Percentiles rank a stretch among this genome's conserved stretches.
Evolutionary conservation across 2,113 vertebrate species (phyloP).

Genomic region (Zosterops borbonicus): DNA sequence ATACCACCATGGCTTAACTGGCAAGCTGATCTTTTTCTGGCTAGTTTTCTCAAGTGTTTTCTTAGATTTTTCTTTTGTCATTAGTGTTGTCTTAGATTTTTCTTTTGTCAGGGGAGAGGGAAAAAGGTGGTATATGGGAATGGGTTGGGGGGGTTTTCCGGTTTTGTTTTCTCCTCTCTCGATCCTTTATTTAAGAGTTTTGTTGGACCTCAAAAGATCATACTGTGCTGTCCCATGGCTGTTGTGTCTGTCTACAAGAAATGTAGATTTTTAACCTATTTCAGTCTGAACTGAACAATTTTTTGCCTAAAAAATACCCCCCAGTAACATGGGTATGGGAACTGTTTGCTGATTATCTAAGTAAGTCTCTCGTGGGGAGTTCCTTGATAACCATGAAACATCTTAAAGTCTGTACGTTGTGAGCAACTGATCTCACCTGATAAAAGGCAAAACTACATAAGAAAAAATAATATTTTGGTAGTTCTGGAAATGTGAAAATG

Average conservation of each 20-base stretch:
- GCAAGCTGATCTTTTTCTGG: not conserved
- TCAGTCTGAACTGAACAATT: not conserved
- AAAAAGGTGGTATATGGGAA: not conserved
- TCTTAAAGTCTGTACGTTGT: not conserved
- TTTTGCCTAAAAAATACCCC: not conserved
- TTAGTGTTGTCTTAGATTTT: not conserved
- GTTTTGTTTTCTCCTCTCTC: not conserved
- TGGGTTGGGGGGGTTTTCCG: fast-evolving
- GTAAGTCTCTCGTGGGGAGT: not conserved
- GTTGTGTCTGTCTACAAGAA: not conserved
- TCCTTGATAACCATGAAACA: not conserved
- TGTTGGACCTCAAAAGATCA: not conserved
- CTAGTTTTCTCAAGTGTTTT: not conserved
- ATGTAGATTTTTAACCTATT: not conserved
- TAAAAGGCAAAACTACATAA: not conserved
- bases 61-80: not conserved
- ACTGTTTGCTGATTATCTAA: not conserved
- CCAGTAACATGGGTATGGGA: not conserved
- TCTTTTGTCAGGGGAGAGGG: not conserved
- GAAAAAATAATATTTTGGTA: not conserved
- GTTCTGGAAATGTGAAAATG: not conserved
- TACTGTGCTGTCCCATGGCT: not conserved
- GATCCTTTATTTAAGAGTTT: not conserved
- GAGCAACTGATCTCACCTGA: not conserved
- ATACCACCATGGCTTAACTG: not conserved